Percentiles rank a stretch among this genome's conserved stretches.
Conservation (phyloP, 1,140 invertebrate species). For the Fragariocoptes setiger region DNA sequence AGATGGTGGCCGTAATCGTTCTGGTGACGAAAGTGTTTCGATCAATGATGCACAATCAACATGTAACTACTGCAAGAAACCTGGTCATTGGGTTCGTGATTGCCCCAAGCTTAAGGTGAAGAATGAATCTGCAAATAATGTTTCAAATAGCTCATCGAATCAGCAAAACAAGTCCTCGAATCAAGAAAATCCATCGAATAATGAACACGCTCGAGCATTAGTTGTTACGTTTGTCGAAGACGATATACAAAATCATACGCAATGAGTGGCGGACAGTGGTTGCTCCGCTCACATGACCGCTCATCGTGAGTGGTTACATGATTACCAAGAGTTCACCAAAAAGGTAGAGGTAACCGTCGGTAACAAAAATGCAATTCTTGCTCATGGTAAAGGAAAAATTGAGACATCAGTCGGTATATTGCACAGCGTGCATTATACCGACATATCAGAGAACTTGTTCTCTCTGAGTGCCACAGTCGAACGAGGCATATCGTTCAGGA, state of each 20-base stretch:
- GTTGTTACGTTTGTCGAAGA: background rate
- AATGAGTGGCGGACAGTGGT: conserved; percentile 3
- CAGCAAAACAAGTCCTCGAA: background rate
- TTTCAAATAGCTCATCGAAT: background rate
- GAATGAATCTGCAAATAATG: too few relatives aligned
- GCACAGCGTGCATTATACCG: background rate
- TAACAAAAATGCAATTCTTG: background rate
- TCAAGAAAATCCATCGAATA: background rate
- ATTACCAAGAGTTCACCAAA: background rate
- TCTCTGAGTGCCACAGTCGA: background rate
- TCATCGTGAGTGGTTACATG: background rate
- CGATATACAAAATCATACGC: background rate
- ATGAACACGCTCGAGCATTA: background rate
- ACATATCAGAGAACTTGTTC: background rate
- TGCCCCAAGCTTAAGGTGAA: too few relatives aligned
- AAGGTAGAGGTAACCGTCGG: background rate
- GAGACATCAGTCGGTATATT: background rate
- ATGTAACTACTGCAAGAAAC: background rate
- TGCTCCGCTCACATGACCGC: conserved; percentile 3
- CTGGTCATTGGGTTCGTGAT: background rate
- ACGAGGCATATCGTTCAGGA: too few relatives aligned
- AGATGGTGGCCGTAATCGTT: background rate
- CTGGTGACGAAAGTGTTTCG: too few relatives aligned
- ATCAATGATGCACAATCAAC: too few relatives aligned
- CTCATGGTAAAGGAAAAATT: background rate